Percentiles rank a stretch among this genome's conserved stretches.
Evolutionary conservation across 2,888 invertebrate genomes (phyloP).

Genomic region (Andrena praecox): DNA sequence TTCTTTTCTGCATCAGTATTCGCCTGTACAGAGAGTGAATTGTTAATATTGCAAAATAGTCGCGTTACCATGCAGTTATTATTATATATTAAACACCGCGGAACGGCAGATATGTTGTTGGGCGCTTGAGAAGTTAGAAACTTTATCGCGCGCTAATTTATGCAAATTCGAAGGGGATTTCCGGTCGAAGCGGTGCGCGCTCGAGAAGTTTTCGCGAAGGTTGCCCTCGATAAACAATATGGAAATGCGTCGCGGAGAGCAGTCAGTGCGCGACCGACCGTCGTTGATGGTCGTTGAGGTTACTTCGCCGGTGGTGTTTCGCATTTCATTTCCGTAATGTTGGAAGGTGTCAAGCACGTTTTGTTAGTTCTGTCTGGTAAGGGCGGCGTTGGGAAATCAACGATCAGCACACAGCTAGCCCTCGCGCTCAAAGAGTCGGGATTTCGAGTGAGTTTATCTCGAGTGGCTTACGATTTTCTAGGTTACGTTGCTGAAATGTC

Average conservation of each 20-base stretch:
- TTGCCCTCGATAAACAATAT: neutral
- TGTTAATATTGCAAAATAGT: neutral
- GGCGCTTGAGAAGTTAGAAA: neutral
- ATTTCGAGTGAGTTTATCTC: slow-evolving; percentile 89
- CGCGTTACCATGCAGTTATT: neutral
- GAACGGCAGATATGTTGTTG: neutral
- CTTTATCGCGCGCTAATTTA: neutral
- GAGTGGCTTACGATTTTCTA: neutral
- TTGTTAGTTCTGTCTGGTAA: slow-evolving; percentile 98
- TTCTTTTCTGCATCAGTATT: neutral
- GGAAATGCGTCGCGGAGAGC: neutral
- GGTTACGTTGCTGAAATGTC: slow-evolving; percentile 50
- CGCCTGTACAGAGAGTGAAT: neutral
- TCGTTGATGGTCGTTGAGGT: slow-evolving; percentile 49
- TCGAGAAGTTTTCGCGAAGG: neutral
- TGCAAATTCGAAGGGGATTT: neutral
- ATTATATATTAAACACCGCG: neutral
- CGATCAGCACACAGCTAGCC: slow-evolving; percentile 97
- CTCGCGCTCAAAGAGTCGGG: slow-evolving; percentile 92
- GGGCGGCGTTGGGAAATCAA: slow-evolving; percentile 99
- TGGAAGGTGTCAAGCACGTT: slow-evolving; percentile 93
- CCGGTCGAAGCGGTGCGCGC: neutral
- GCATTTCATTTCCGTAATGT: slow-evolving; percentile 85
- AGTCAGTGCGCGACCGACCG: slow-evolving; percentile 43
- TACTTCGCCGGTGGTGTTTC: slow-evolving; percentile 49